Percentiles rank a stretch among this genome's conserved stretches.
Evolutionary conservation across 1,140 invertebrate species (phyloP).

Genomic region (Tenebrio molitor): DNA sequence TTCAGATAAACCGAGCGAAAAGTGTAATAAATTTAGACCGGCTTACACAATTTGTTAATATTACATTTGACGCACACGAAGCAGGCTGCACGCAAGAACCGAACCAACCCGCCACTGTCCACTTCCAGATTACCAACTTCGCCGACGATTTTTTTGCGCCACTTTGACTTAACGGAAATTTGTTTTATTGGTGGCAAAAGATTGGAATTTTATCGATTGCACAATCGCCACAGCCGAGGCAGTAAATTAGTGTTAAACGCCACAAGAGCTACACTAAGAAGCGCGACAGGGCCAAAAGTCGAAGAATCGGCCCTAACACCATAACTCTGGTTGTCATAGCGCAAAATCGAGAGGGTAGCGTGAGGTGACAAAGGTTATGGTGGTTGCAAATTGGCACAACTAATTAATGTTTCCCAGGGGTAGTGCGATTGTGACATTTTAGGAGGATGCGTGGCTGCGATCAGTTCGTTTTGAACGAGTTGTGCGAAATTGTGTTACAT

Average conservation of each 20-base stretch:
- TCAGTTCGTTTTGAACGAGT: too few relatives aligned
- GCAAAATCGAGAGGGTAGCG: too few relatives aligned
- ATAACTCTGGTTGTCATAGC: too few relatives aligned
- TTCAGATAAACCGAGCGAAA: slow-evolving; percentile 50
- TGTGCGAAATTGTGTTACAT: too few relatives aligned
- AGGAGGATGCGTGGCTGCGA: too few relatives aligned
- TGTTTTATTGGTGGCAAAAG: slow-evolving; percentile 22
- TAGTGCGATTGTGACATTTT: too few relatives aligned
- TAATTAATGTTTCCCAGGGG: too few relatives aligned
- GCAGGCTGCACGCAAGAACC: slow-evolving; percentile 13
- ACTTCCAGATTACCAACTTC: not conserved
- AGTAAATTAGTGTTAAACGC: not conserved
- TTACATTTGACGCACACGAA: slow-evolving; percentile 51
- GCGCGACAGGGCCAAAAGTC: too few relatives aligned
- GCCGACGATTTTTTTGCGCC: not conserved
- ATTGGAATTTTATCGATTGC: slow-evolving; percentile 19
- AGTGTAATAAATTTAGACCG: slow-evolving; percentile 50
- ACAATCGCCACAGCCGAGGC: not conserved
- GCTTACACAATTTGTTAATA: slow-evolving; percentile 53
- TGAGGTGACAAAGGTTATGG: too few relatives aligned
- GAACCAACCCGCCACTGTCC: slow-evolving; percentile 35
- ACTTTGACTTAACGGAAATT: not conserved
- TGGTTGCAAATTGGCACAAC: too few relatives aligned
- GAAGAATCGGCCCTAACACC: too few relatives aligned
- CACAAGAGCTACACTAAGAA: too few relatives aligned